Conservation (phyloP, 2,113 vertebrate genomes). For the Solenodon paradoxus region DNA sequence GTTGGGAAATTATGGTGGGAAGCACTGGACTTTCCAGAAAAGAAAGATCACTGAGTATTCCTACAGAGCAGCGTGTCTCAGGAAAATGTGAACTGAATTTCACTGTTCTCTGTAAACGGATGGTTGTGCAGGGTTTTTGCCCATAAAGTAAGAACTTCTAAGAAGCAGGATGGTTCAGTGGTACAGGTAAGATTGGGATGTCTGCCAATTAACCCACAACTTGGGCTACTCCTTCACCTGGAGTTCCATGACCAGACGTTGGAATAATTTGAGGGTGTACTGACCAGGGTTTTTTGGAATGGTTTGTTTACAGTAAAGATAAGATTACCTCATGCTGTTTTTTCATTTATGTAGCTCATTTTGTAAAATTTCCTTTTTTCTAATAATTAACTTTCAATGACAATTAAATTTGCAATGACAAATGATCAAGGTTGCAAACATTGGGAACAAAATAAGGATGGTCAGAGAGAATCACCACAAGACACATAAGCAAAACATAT, state of each 20-base stretch:
- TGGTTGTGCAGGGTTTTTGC: background rate
- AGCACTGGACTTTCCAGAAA: background rate
- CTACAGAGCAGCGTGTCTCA: background rate
- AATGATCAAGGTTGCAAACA: background rate
- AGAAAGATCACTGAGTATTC: background rate
- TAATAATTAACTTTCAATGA: conserved; percentile 23
- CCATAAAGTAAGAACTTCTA: background rate
- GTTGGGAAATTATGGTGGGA: too few species aligned
- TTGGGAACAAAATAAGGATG: background rate
- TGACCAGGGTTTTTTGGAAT: background rate
- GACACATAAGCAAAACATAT: background rate
- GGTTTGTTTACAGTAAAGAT: background rate
- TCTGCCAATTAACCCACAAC: background rate
- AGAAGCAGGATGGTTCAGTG: background rate
- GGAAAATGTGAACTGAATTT: background rate
- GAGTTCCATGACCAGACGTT: background rate
- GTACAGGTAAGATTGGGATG: background rate
- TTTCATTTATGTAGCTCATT: background rate
- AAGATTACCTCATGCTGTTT: background rate
- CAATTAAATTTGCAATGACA: conserved; percentile 29
- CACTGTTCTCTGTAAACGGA: background rate
- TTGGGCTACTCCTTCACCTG: background rate
- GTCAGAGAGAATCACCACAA: background rate
- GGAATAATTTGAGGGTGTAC: too few species aligned
- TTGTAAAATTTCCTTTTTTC: conserved; percentile 33